Percentiles rank a stretch among this genome's conserved stretches.
Conservation (phyloP, 2,797 vertebrate species). For the Spinibarbus caldwelli region DNA sequence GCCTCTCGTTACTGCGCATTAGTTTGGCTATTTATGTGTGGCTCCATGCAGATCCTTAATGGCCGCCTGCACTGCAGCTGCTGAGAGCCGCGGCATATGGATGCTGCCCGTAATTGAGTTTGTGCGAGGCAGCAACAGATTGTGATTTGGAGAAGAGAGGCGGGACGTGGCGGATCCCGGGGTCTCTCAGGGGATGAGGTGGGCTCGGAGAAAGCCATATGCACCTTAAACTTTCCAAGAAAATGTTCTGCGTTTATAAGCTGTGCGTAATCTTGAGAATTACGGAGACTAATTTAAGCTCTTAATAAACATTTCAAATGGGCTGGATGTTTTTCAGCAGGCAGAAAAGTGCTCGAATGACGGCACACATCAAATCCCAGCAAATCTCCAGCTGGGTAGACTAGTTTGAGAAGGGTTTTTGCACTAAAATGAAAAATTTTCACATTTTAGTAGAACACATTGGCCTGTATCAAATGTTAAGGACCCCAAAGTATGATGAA, state of each 20-base stretch:
- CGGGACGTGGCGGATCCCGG: not conserved
- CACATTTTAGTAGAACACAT: not conserved
- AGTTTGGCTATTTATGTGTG: conserved; percentile 25
- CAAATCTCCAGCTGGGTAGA: conserved; percentile 26
- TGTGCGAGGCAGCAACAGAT: conserved; percentile 53
- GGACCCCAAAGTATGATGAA: not conserved
- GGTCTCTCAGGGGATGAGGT: conserved; percentile 37
- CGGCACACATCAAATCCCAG: not conserved
- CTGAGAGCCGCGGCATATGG: conserved; percentile 30
- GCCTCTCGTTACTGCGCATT: conserved; percentile 13
- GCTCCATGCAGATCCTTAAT: conserved; percentile 3
- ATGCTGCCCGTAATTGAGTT: conserved; percentile 46
- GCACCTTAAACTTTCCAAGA: conserved; percentile 33
- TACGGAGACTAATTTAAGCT: conserved; percentile 28
- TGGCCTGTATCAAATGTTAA: not conserved
- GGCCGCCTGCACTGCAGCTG: conserved; percentile 20
- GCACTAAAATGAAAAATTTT: not conserved
- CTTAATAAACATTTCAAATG: conserved; percentile 26
- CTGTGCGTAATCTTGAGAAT: conserved; percentile 20
- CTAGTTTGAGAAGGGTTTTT: not conserved
- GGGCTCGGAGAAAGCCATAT: conserved; percentile 34
- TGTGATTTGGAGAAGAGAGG: conserved; percentile 41
- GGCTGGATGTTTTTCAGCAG: conserved; percentile 23
- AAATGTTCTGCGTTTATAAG: conserved; percentile 37
- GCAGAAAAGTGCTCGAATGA: not conserved